phyloP scores from a whole-genome alignment of 2,888 invertebrate species.

The Dynastes maya region DNA sequence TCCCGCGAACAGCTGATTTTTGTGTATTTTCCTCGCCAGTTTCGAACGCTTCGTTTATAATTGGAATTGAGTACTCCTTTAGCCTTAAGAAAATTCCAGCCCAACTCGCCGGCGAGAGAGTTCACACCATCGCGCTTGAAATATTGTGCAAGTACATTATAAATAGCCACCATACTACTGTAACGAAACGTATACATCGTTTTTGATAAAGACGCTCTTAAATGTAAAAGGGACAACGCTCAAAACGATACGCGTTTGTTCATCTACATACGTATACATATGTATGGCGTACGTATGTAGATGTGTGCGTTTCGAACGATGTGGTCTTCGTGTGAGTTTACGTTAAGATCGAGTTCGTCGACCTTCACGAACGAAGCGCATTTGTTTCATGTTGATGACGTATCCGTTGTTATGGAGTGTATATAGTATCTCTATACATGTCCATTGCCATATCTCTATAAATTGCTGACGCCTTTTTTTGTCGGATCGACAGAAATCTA shows the following conservation, averaged over 20 bases:
- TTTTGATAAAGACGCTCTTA: conserved; percentile 32
- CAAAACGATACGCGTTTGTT: conserved; percentile 31
- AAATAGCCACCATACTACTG: conserved; percentile 1
- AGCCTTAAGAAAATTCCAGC: background rate
- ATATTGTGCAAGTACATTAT: conserved; percentile 10
- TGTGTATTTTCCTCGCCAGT: background rate
- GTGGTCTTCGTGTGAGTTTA: conserved; percentile 34
- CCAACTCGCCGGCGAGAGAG: background rate
- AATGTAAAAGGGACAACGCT: conserved; percentile 28
- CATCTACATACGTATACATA: conserved; percentile 17
- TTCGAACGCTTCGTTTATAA: background rate
- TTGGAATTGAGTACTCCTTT: conserved; percentile 19
- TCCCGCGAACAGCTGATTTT: conserved; percentile 27
- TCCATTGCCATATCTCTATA: conserved; percentile 11
- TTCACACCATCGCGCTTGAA: background rate
- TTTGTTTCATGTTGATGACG: conserved; percentile 47
- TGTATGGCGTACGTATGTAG: conserved; percentile 8
- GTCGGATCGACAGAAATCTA: background rate
- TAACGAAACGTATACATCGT: conserved; percentile 1
- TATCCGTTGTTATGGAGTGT: conserved; percentile 36
- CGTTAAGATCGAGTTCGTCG: conserved; percentile 43
- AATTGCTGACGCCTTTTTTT: conserved; percentile 28
- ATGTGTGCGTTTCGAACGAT: conserved; percentile 22
- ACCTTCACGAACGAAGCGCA: conserved; percentile 41
- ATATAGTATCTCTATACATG: background rate